Conservation (phyloP, 1,140 invertebrate species). For the Zaprionus ghesquierei region DNA sequence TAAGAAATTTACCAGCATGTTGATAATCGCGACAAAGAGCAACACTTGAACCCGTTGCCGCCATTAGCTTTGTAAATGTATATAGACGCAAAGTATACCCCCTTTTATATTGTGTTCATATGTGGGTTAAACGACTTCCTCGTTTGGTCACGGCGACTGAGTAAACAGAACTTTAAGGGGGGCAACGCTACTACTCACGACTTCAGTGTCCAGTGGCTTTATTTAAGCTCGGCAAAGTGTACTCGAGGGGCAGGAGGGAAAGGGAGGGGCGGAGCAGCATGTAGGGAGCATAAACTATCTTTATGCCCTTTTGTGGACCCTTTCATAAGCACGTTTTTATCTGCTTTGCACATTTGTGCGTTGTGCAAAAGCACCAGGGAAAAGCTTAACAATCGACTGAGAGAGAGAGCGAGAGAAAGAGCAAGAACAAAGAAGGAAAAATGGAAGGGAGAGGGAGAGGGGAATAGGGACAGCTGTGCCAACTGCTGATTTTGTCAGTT, state of each 20-base stretch:
- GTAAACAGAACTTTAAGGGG: slow-evolving; percentile 53
- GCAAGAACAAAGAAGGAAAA: background rate
- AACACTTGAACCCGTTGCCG: slow-evolving; percentile 38
- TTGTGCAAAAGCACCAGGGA: slow-evolving; percentile 1
- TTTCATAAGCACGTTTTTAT: slow-evolving; percentile 77
- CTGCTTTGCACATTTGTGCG: slow-evolving; percentile 73
- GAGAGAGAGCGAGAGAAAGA: background rate
- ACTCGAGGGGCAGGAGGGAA: slow-evolving; percentile 5
- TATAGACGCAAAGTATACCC: slow-evolving; percentile 36
- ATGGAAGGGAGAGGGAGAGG: background rate
- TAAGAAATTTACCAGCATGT: slow-evolving; percentile 68
- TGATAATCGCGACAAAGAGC: slow-evolving; percentile 52
- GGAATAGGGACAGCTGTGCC: background rate
- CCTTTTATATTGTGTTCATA: slow-evolving; percentile 2
- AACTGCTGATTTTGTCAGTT: slow-evolving; percentile 74
- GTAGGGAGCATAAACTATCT: slow-evolving; percentile 61
- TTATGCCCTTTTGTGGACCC: slow-evolving; percentile 56
- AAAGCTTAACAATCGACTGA: background rate
- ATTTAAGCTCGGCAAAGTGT: slow-evolving; percentile 13
- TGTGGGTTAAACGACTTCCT: slow-evolving; percentile 76
- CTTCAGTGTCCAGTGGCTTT: slow-evolving; percentile 8
- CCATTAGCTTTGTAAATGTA: slow-evolving; percentile 15
- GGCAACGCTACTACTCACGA: slow-evolving; percentile 7
- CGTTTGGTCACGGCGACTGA: slow-evolving; percentile 32
- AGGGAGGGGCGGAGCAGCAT: background rate